phyloP scores from a whole-genome alignment of 1,140 invertebrate species.

The Neodiprion lecontei region DNA sequence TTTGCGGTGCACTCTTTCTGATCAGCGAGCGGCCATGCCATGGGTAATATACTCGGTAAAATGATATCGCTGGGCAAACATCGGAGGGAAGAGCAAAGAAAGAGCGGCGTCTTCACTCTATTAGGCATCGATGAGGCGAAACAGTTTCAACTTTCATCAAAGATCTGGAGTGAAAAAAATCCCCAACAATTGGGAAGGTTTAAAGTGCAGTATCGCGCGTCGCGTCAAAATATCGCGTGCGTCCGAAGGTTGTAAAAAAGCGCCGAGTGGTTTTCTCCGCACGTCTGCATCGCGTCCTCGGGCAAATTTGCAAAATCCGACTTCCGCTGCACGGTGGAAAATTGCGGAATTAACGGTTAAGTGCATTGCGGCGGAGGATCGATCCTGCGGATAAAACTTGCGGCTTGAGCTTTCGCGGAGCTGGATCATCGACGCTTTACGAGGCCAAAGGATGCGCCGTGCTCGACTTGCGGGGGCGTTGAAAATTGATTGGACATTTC shows the following conservation, averaged over 20 bases:
- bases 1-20: not conserved
- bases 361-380: not conserved
- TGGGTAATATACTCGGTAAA: not conserved
- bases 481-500: too few relatives aligned
- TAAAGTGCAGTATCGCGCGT: too few relatives aligned
- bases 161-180: not conserved
- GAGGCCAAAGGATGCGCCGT: too few relatives aligned
- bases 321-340: not conserved
- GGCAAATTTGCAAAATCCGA: not conserved
- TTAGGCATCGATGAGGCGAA: not conserved
- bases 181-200: too few relatives aligned
- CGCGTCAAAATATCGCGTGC: not conserved
- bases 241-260: not conserved
- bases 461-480: too few relatives aligned
- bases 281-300: not conserved
- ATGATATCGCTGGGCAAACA: conserved; percentile 1
- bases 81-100: not conserved
- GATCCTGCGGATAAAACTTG: too few relatives aligned
- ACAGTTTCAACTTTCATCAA: not conserved
- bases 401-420: too few relatives aligned
- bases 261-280: not conserved
- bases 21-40: not conserved
- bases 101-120: not conserved
- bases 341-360: not conserved
- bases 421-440: too few relatives aligned